A percentile compares a stretch with the other conserved stretches of the same genome.
Evolutionary conservation across 1,140 invertebrate species (phyloP).

Genomic region (Planococcus citri): DNA sequence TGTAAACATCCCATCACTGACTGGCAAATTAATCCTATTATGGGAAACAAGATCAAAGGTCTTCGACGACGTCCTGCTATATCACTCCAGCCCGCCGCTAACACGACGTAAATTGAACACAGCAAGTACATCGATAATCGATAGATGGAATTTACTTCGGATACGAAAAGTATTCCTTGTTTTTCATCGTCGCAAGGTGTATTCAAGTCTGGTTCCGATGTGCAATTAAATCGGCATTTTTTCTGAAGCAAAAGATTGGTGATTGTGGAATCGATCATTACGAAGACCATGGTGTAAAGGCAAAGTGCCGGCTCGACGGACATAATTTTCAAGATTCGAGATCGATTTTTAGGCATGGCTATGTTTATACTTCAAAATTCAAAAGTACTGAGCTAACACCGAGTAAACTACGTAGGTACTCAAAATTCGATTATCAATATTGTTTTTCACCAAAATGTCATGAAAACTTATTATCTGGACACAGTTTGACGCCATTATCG

Average conservation of each 20-base stretch:
- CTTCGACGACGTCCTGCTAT: conserved; percentile 32
- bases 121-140: too few species aligned
- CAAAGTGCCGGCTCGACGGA: neutral
- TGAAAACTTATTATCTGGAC: too few species aligned
- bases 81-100: conserved; percentile 25
- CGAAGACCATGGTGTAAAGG: neutral
- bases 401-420: too few species aligned
- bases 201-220: neutral
- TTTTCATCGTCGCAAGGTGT: neutral
- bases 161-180: neutral
- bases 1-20: too few species aligned
- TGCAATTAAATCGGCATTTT: neutral
- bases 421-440: too few species aligned
- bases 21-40: conserved; percentile 25
- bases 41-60: conserved; percentile 35
- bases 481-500: too few species aligned
- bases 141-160: too few species aligned
- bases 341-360: too few species aligned
- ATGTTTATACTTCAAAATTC: too few species aligned
- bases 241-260: neutral
- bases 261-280: neutral
- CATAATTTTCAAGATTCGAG: neutral
- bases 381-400: too few species aligned
- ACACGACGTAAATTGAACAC: too few species aligned
- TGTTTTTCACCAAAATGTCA: too few species aligned